Evolutionary conservation across 2,888 invertebrate species (phyloP).

Genomic region (Yponomeuta cagnagella): DNA sequence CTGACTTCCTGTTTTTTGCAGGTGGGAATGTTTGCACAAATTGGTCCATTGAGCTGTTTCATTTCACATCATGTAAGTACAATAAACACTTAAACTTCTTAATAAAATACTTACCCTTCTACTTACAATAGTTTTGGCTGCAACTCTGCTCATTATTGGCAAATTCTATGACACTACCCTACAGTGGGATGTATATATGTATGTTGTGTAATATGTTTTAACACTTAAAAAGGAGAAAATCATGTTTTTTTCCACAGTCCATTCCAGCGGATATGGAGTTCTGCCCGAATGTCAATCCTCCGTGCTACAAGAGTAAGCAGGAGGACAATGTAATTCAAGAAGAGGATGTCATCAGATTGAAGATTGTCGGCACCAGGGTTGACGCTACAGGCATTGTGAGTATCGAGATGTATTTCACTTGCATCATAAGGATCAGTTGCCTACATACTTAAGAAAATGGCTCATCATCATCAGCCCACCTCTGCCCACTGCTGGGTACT

Average conservation of each 20-base stretch:
- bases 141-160: too few relatives aligned
- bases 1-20: slow-evolving; percentile 40
- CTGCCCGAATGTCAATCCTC: slow-evolving; percentile 97
- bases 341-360: slow-evolving; percentile 97
- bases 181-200: too few relatives aligned
- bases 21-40: slow-evolving; percentile 99
- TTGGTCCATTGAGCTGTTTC: slow-evolving; percentile 98
- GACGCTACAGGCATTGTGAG: slow-evolving; percentile 99
- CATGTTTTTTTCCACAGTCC: slow-evolving; percentile 76
- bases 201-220: too few relatives aligned
- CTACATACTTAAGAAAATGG: too few relatives aligned
- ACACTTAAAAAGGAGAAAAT: too few relatives aligned
- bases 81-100: slow-evolving; percentile 17
- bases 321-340: slow-evolving; percentile 98
- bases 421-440: too few relatives aligned
- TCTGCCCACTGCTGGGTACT: too few relatives aligned
- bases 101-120: too few relatives aligned
- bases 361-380: slow-evolving; percentile 98
- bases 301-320: slow-evolving; percentile 98
- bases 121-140: too few relatives aligned
- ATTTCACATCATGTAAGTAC: slow-evolving; percentile 94
- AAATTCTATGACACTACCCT: too few relatives aligned
- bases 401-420: slow-evolving; percentile 29
- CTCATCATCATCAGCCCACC: too few relatives aligned
- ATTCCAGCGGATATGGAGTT: slow-evolving; percentile 99